A percentile compares a stretch with the other conserved stretches of the same genome.
These are phyloP conservation scores for Enteromius argenteus DNA, from an alignment of 2,797 vertebrate genomes.

Conservation along the genomic window DNA sequence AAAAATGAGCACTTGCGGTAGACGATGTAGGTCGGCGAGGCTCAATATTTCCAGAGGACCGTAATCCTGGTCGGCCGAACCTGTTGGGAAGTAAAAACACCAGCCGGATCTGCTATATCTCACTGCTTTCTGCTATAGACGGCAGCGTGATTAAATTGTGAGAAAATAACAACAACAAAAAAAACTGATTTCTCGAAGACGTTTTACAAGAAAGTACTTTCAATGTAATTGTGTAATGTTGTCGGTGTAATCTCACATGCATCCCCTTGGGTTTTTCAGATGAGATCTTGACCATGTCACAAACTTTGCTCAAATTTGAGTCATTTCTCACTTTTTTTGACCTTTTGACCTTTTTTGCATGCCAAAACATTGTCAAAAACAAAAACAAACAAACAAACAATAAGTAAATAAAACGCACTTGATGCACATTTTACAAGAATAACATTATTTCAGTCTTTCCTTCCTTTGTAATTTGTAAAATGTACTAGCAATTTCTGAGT, in stretches of 20 bases:
- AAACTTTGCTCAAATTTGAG: neutral
- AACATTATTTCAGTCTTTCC: no score
- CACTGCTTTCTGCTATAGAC: neutral
- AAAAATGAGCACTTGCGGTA: constrained; percentile 63
- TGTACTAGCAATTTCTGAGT: no score
- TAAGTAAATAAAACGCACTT: no score
- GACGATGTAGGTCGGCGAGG: constrained; percentile 49
- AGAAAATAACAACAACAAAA: neutral
- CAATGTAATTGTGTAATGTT: neutral
- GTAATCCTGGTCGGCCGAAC: constrained; percentile 39
- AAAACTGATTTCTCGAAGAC: neutral
- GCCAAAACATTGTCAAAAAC: no score
- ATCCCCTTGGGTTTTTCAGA: neutral
- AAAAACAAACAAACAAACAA: no score
- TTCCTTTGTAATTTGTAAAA: no score
- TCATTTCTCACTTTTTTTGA: neutral
- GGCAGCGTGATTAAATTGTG: neutral
- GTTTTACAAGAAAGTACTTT: neutral
- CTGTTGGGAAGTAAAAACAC: constrained; percentile 17
- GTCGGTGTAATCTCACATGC: neutral
- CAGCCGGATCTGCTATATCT: neutral
- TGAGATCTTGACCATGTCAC: neutral
- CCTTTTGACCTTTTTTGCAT: no score
- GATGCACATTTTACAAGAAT: no score
- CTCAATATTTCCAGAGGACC: constrained; percentile 57